Percentiles rank a stretch among this genome's conserved stretches.
These are phyloP conservation scores for Glomeris maerens DNA, from an alignment of 1,140 invertebrate species.

Conservation along the genomic window DNA sequence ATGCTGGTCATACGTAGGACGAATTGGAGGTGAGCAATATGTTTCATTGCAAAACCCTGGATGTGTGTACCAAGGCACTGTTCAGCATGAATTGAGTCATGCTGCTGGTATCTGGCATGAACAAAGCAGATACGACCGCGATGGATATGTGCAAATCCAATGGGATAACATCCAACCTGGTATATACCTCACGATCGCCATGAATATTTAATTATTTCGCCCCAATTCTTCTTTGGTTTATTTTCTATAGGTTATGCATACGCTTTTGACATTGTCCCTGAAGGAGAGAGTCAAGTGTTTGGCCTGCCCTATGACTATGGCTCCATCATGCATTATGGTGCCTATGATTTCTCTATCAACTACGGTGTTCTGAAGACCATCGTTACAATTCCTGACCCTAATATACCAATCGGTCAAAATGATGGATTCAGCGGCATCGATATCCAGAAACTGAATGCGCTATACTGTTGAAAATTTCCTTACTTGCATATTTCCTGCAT, in stretches of 20 bases:
- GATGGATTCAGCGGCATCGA: constrained; percentile 32
- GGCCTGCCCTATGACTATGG: constrained; percentile 6
- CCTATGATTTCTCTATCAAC: constrained; percentile 31
- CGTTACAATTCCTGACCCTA: constrained; percentile 29
- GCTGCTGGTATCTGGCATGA: constrained; percentile 73
- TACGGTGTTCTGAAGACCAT: too few species aligned
- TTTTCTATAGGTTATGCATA: constrained; percentile 1
- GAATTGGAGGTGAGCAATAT: constrained; percentile 39
- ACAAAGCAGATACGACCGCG: constrained; percentile 63
- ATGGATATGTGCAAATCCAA: constrained; percentile 52
- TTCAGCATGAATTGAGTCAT: constrained; percentile 75
- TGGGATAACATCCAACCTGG: constrained; percentile 56
- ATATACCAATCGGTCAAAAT: constrained; percentile 33
- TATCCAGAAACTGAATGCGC: constrained; percentile 35
- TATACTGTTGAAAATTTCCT: constrained; percentile 33
- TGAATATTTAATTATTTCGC: too few species aligned
- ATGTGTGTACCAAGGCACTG: constrained; percentile 53
- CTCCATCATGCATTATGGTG: constrained; percentile 40
- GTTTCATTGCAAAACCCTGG: constrained; percentile 43
- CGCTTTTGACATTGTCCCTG: constrained; percentile 14
- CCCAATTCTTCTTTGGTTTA: constrained; percentile 7
- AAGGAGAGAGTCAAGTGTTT: constrained; percentile 13
- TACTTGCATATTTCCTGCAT: too few species aligned
- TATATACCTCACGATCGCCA: too few species aligned
- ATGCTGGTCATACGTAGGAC: constrained; percentile 41